Evolutionary conservation across 1,140 invertebrate genomes (phyloP), one percentile per base, ranked within the genome.

Genomic region (Dreissena rostriformis): DNA sequence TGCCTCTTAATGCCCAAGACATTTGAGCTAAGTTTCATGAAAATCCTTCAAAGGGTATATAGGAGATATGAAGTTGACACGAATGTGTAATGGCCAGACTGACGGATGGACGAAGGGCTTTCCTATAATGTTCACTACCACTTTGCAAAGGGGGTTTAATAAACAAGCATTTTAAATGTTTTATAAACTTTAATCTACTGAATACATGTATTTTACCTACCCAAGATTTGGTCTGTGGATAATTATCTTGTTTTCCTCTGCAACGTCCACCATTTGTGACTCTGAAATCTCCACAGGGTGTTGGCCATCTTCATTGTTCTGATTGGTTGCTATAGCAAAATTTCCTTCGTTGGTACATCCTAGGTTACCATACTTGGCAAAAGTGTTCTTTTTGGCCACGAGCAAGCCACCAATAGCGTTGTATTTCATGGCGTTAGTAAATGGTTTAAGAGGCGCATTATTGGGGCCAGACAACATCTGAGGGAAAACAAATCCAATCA

Each of bases 241-340:
- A 52, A 86, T 89, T 4, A 91, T 74, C 74, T 88, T 88, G 52
- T 81, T 89, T 39, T 76, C 66, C 5, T 65, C 53, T 11, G 86
- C 82, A 5, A 90, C 88, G 61, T 90, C 82, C 12, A 79, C 63
- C 26, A 90, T 63, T 0, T 39, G 71, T 11, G 77, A 65, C 0
- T 26, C 22, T 2, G 39, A 24, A 1, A 87, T 80, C 39, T 88
- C 28, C 4, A 92, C 61, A 2, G 90, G 91, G 67, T 91, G 90
- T 28, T 84, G 78, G 12, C 85, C 86, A 82, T 92, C 91, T 68
- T 91, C 91, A 68, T 89, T 89, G 0, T 28, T 76, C 14, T 74
- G 68, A 74, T 85, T 88, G 26, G 90, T 90, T 8, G 86, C 85
- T 0, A 91, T 73, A 52, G 85, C 88, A 75, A 70, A 74, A 71